Evolutionary conservation across 2,888 invertebrate species (phyloP), one percentile per base, ranked within the genome.

Genomic region (Watsonalla cultraria): DNA sequence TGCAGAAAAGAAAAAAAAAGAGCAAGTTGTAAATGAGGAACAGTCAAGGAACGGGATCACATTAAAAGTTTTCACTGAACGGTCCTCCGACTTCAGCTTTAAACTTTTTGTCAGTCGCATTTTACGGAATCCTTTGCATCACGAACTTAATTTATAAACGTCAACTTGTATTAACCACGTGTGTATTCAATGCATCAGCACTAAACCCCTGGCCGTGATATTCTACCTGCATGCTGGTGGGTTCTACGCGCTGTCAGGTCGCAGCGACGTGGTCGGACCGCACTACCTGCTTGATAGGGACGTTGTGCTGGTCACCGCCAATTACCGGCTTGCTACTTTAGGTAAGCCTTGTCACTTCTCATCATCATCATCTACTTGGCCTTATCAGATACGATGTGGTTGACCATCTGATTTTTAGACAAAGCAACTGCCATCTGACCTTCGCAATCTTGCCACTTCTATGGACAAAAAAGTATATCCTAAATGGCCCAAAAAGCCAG

Each of bases 211-310:
- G 13, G 94, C 95, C 0, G 95, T 95, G 0, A 80, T 95, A 11
- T 92, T 95, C 5, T 94, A 90, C 75, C 91, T 95, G 59, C 95
- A 95, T 75, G 90, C 93, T 0, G 95, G 95, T 0, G 94, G 91
- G 9, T 94, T 93, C 74, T 93, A 93, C 70, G 78, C 85, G 0
- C 81, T 84, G 14, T 49, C 49, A 9, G 49, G 37, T 5, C 49
- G 49, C 15, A 39, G 93, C 63, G 64, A 84, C 62, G 68, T 84
- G 55, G 82, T 85, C 0, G 93, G 93, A 0, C 94, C 94, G 0
- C 91, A 93, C 64, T 94, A 94, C 66, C 83, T 94, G 6, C 84
- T 94, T 68, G 94, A 94, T 73, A 84, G 92, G 47, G 93, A 94
- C 56, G 76, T 94, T 33, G 93, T 94, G 0, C 77, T 94, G 45